Evolutionary conservation across 2,797 vertebrate genomes (phyloP).

Genomic region (Sphenopsis melanotis): DNA sequence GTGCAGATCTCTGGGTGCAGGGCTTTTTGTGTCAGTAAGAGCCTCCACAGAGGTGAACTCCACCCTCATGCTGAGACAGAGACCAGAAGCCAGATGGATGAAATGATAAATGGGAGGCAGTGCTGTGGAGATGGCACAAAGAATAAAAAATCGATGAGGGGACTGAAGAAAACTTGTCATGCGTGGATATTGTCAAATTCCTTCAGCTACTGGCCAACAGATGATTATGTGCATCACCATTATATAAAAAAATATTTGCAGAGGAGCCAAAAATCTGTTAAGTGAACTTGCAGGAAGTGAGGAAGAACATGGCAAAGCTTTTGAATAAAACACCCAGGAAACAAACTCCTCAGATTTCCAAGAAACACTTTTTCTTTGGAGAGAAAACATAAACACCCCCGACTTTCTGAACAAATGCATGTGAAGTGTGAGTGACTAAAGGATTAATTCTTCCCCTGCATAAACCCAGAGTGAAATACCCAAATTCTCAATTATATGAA

Average conservation of each 20-base stretch:
- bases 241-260: not conserved
- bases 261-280: not conserved
- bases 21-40: not conserved
- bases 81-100: not conserved
- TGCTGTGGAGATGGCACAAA: not conserved
- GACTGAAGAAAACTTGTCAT: not conserved
- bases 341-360: conserved; percentile 13
- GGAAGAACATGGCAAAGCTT: conserved; percentile 4
- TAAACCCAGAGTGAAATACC: not conserved
- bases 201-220: not conserved
- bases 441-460: conserved; percentile 9
- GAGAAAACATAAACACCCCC: not conserved
- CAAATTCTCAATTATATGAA: not conserved
- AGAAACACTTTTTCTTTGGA: conserved; percentile 8
- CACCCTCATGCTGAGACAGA: not conserved
- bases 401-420: not conserved
- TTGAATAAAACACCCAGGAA: conserved; percentile 7
- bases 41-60: not conserved
- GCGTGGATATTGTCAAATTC: not conserved
- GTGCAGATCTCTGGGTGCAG: fast-evolving
- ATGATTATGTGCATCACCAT: not conserved
- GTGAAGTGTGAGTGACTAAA: not conserved
- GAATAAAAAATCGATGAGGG: not conserved
- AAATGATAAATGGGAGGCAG: not conserved
- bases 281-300: not conserved